phyloP scores from a whole-genome alignment of 2,113 vertebrate genomes.

The Vulpes vulpes region DNA sequence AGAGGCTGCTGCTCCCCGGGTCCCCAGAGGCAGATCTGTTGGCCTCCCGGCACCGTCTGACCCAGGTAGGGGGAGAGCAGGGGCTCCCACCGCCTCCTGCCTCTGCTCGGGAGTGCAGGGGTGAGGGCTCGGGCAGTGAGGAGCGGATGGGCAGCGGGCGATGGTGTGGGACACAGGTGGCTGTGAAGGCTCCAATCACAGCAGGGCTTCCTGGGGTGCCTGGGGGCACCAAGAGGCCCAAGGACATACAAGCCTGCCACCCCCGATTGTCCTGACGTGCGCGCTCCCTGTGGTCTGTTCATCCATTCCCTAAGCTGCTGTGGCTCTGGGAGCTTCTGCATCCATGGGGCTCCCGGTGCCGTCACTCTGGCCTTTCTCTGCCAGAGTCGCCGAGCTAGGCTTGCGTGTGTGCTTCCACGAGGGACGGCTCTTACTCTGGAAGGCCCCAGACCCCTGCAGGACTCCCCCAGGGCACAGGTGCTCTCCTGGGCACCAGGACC shows the following conservation, averaged over 20 bases:
- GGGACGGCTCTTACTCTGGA: not conserved
- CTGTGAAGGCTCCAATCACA: not conserved
- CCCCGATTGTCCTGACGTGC: rapidly evolving
- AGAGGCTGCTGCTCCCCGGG: slow-evolving; percentile 65
- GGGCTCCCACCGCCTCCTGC: not conserved
- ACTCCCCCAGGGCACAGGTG: not conserved
- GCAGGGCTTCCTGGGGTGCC: not conserved
- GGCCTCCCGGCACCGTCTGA: slow-evolving; percentile 83
- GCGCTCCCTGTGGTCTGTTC: rapidly evolving
- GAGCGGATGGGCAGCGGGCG: not conserved
- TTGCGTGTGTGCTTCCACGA: not conserved
- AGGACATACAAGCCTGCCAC: not conserved
- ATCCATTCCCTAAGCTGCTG: not conserved
- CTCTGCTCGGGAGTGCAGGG: rapidly evolving
- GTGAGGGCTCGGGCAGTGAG: not conserved
- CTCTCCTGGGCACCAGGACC: not conserved
- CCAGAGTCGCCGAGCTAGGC: rapidly evolving
- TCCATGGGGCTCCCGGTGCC: not conserved
- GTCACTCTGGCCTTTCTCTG: not conserved
- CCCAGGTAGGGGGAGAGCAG: slow-evolving; percentile 80
- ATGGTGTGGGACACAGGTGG: too few species aligned
- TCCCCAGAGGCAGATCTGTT: slow-evolving; percentile 75
- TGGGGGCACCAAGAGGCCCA: not conserved
- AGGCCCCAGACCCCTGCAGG: not conserved
- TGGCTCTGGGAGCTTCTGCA: not conserved